phyloP scores from a whole-genome alignment of 2,113 vertebrate species.

The Onychostoma macrolepis region DNA sequence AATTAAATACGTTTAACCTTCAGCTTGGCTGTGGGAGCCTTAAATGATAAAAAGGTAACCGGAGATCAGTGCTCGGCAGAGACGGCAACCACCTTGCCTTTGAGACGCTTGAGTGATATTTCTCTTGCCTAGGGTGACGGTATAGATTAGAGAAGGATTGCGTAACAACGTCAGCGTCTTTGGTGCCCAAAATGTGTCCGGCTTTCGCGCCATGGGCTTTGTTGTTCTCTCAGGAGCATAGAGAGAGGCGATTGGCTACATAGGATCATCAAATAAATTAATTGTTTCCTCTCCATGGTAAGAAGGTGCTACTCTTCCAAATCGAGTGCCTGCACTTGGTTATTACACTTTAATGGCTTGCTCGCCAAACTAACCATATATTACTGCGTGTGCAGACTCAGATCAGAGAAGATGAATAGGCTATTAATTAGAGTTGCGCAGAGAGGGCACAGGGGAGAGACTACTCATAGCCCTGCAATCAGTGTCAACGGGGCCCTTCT shows the following conservation, averaged over 20 bases:
- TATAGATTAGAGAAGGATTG: constrained; percentile 55
- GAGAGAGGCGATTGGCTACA: constrained; percentile 77
- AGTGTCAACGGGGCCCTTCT: constrained; percentile 77
- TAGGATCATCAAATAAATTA: constrained; percentile 81
- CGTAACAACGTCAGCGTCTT: constrained; percentile 57
- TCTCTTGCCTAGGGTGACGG: constrained; percentile 55
- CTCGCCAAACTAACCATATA: constrained; percentile 86
- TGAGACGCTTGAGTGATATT: constrained; percentile 45
- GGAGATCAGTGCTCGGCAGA: constrained; percentile 37
- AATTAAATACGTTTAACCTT: constrained; percentile 62
- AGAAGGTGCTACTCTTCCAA: constrained; percentile 83
- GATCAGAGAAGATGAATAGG: constrained; percentile 85
- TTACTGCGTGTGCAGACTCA: constrained; percentile 83
- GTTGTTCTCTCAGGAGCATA: constrained; percentile 66
- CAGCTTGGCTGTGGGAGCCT: constrained; percentile 52
- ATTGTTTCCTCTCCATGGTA: constrained; percentile 84
- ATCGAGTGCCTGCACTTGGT: constrained; percentile 83
- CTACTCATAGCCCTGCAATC: constrained; percentile 83
- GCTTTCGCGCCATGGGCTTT: constrained; percentile 1
- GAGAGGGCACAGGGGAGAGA: constrained; percentile 84
- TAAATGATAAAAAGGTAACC: constrained; percentile 56
- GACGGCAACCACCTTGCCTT: constrained; percentile 59
- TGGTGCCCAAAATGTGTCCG: constrained; percentile 45
- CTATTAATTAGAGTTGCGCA: constrained; percentile 85
- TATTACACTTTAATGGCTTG: constrained; percentile 86